These are phyloP conservation scores for Odontothrips loti DNA, from an alignment of 2,888 invertebrate species.

Conservation along the genomic window DNA sequence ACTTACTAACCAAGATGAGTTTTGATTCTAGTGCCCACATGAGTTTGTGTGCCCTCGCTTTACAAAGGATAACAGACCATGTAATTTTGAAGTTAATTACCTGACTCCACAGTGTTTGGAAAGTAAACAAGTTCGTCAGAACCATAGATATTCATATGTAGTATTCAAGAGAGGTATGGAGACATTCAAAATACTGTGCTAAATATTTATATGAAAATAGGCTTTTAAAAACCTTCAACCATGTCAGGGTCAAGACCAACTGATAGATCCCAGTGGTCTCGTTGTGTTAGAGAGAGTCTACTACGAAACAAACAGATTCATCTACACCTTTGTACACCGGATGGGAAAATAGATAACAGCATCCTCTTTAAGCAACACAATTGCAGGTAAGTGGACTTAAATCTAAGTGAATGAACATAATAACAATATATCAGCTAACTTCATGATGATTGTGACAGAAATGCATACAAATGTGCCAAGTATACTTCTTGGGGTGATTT, in stretches of 20 bases:
- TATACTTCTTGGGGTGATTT: constrained; percentile 74
- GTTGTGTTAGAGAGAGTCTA: constrained; percentile 68
- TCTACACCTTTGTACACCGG: constrained; percentile 70
- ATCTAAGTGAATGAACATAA: constrained; percentile 22
- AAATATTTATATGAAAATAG: neutral
- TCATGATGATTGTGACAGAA: constrained; percentile 48
- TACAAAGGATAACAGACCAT: constrained; percentile 62
- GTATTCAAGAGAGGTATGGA: constrained; percentile 70
- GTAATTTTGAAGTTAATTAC: constrained; percentile 69
- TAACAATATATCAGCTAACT: constrained; percentile 30
- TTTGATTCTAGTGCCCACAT: constrained; percentile 68
- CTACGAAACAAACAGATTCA: constrained; percentile 66
- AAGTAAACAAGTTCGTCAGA: constrained; percentile 48
- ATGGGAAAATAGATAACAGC: constrained; percentile 69
- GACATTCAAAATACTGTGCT: constrained; percentile 28
- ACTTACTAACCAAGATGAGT: constrained; percentile 33
- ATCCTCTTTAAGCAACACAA: constrained; percentile 71
- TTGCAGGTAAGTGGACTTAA: constrained; percentile 56
- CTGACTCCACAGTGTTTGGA: constrained; percentile 52
- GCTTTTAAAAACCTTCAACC: neutral
- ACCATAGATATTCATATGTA: constrained; percentile 71
- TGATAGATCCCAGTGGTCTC: constrained; percentile 66
- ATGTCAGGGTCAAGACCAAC: constrained; percentile 48
- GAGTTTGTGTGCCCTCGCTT: constrained; percentile 72
- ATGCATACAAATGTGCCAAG: constrained; percentile 67